Conservation (phyloP, 2,797 vertebrate genomes). For the Gobionotothen gibberifrons region DNA sequence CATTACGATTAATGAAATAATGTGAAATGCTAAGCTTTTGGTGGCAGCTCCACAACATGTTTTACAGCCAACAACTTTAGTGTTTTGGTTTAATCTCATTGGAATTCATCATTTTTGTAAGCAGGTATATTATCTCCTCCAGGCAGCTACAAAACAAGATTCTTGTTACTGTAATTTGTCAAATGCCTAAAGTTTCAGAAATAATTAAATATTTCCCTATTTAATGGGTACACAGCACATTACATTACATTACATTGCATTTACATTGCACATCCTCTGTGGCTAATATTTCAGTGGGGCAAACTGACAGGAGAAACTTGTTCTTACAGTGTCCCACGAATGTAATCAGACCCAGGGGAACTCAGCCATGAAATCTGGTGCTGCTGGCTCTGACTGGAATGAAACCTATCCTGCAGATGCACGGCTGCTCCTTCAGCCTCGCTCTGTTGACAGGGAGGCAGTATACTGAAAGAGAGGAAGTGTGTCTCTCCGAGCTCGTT, state of each 20-base stretch:
- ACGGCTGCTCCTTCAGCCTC: background rate
- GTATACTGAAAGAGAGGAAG: conserved; percentile 57
- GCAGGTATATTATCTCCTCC: background rate
- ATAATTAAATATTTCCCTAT: background rate
- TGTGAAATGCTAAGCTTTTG: background rate
- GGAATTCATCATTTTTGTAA: background rate
- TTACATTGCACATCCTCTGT: background rate
- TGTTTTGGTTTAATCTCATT: background rate
- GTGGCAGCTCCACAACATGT: background rate
- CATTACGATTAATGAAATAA: background rate
- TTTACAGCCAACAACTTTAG: background rate
- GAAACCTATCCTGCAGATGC: conserved; percentile 16
- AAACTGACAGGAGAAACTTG: conserved; percentile 18
- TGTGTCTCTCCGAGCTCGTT: conserved; percentile 43
- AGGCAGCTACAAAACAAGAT: background rate
- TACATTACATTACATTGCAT: too few species aligned
- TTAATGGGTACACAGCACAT: background rate
- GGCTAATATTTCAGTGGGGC: background rate
- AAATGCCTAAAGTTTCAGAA: background rate
- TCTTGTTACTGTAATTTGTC: background rate
- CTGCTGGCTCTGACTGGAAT: conserved; percentile 11
- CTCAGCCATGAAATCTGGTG: conserved; percentile 21
- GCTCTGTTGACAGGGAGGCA: conserved; percentile 12
- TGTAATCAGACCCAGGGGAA: conserved; percentile 21
- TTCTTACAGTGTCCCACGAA: conserved; percentile 13